Conservation (phyloP, 2,888 invertebrate genomes). For the Drosophila crucigera region DNA sequence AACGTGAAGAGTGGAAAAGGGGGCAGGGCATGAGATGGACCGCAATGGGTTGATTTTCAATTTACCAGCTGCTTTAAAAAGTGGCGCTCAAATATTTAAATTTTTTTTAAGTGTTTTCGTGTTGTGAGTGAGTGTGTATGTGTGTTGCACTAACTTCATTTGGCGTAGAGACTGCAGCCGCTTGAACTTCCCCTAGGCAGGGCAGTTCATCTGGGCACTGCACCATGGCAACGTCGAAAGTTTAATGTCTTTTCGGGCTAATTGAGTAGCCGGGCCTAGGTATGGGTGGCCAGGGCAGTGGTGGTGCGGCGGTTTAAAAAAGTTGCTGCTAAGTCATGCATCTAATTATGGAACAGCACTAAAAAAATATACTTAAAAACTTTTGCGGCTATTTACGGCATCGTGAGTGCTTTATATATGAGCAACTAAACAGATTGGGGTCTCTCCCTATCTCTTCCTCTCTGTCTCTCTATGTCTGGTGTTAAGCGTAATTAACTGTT, state of each 20-base stretch:
- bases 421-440: constrained; percentile 8
- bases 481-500: constrained; percentile 70
- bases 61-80: constrained; percentile 69
- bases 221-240: constrained; percentile 56
- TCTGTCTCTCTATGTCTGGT: constrained; percentile 14
- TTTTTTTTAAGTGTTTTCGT: constrained; percentile 16
- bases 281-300: neutral
- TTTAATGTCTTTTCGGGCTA: constrained; percentile 78
- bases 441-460: no score
- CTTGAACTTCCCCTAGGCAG: constrained; percentile 45
- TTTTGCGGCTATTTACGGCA: constrained; percentile 56
- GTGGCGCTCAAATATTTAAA: constrained; percentile 62
- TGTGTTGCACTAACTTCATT: constrained; percentile 62
- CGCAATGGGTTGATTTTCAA: constrained; percentile 63
- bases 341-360: constrained; percentile 70
- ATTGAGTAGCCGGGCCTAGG: constrained; percentile 66
- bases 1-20: neutral
- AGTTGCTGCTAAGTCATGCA: constrained; percentile 72
- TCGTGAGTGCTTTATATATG: constrained; percentile 35
- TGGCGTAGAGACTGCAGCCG: constrained; percentile 47
- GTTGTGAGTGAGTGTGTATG: constrained; percentile 1
- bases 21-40: neutral
- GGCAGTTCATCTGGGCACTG: constrained; percentile 31
- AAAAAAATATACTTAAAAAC: constrained; percentile 56
- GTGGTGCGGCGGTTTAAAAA: constrained; percentile 24